phyloP scores from a whole-genome alignment of 2,797 vertebrate genomes.

The Eptatretus atami region DNA sequence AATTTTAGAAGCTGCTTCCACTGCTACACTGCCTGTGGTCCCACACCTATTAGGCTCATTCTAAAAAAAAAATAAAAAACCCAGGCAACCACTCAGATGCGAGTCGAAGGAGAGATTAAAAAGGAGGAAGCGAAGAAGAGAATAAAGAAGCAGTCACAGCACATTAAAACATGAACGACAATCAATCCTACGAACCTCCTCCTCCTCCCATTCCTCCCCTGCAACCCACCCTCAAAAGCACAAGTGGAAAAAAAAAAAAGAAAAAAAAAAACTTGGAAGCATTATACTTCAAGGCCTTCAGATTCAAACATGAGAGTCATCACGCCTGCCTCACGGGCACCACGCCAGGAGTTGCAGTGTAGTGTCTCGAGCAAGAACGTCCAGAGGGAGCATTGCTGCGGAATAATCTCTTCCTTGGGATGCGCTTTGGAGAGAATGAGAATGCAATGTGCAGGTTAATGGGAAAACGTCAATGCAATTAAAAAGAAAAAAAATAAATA shows the following conservation, averaged over 20 bases:
- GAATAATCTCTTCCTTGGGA: conserved; percentile 46
- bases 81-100: neutral
- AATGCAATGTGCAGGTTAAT: too few relatives aligned
- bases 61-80: too few relatives aligned
- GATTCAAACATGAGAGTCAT: conserved; percentile 88
- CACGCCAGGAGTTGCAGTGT: conserved; percentile 84
- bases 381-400: conserved; percentile 54
- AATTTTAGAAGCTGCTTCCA: too few relatives aligned
- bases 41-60: too few relatives aligned
- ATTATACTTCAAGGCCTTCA: conserved; percentile 39
- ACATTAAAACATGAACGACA: conserved; percentile 11
- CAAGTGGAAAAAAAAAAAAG: conserved; percentile 4
- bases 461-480: too few relatives aligned
- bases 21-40: too few relatives aligned
- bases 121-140: conserved; percentile 5
- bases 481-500: too few relatives aligned
- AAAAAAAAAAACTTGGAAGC: too few relatives aligned
- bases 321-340: conserved; percentile 53
- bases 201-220: neutral
- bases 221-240: conserved; percentile 4
- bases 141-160: conserved; percentile 8
- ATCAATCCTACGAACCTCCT: conserved; percentile 10
- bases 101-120: conserved; percentile 5
- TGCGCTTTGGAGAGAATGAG: conserved; percentile 16
- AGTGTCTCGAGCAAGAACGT: conserved; percentile 89